Evolutionary conservation across 2,113 vertebrate genomes (phyloP).

Genomic region (Tychaedon coryphoeus): DNA sequence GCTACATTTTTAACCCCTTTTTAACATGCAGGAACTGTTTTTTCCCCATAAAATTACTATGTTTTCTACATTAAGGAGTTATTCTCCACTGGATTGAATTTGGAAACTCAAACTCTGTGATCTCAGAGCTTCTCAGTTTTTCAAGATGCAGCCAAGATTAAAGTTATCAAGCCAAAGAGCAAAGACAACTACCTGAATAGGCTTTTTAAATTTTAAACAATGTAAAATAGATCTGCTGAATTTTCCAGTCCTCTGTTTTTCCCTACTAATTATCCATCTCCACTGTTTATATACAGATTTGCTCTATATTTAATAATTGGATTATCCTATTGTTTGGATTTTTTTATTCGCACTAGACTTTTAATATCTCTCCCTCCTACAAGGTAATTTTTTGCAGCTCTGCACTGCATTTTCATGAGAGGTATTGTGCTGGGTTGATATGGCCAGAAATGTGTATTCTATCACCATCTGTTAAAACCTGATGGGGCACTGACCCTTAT

Average conservation of each 20-base stretch:
- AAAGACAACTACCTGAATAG: neutral
- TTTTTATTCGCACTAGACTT: neutral
- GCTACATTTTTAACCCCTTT: neutral
- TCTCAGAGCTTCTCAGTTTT: neutral
- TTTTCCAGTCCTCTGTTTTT: neutral
- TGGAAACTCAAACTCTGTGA: neutral
- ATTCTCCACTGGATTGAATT: neutral
- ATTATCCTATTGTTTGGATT: neutral
- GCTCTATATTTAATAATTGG: neutral
- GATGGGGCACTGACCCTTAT: too few relatives aligned
- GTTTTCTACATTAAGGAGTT: neutral
- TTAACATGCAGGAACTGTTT: neutral
- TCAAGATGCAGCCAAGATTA: neutral
- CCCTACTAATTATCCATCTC: neutral
- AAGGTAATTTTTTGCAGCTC: neutral
- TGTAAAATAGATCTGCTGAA: neutral
- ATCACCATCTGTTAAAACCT: too few relatives aligned
- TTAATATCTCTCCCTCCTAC: neutral
- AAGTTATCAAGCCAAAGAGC: neutral
- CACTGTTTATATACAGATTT: neutral
- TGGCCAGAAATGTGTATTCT: too few relatives aligned
- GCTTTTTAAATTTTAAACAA: neutral
- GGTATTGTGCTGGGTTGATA: too few relatives aligned
- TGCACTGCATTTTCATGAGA: neutral
- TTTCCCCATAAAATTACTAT: neutral